Base-by-base conservation (phyloP, 2,888 invertebrate genomes). In the Tinea semifulvella region DNA sequence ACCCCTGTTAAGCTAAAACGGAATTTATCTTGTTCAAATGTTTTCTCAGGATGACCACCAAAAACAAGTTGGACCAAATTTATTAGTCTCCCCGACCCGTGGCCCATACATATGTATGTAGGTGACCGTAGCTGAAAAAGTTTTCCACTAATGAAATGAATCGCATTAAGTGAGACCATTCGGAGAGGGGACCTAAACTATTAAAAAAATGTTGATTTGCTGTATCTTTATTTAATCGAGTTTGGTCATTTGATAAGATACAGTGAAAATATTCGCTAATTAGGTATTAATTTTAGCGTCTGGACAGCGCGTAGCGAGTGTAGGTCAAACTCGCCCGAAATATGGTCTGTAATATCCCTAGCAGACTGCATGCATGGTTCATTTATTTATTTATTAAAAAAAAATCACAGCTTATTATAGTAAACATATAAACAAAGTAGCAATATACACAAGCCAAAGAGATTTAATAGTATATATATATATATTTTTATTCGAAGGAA, bases 81-180 rank as follows among this genome's bases (percentile, higher is more conserved):
- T 69, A 71, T 73, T 70, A 73, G 66, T 22, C 17, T 16, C 17
- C 19, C 53, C 50, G 36, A 18, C 36, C 18, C 36, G 36, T 28
- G 13, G 16, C 35, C 31, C 43, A 57, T 46, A 22, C 63, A 74
- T 73, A 76, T 74, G 72, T 63, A 73, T 60, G 51, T 36, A 16
- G 19, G 58, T 57, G 60, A 59, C 55, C 58, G 49, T 57, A 60
- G 65, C 43, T 60, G 65, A 75, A 74, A 70, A 74, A 73, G 69
- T 67, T 54, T 67, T 54, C 55, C 51, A 55, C 65, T 72, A 72
- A 75, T 70, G 61, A 58, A 73, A 71, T 64, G 74, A 55, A 65
- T 63, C 76, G 76, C 67, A 77, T 77, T 71, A 77, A 71, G 70
- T 56, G 57, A 69, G n/a, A n/a, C n/a, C 61, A 66, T 70, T 75